Conservation (phyloP, 2,113 vertebrate species). For the Riparia riparia region DNA sequence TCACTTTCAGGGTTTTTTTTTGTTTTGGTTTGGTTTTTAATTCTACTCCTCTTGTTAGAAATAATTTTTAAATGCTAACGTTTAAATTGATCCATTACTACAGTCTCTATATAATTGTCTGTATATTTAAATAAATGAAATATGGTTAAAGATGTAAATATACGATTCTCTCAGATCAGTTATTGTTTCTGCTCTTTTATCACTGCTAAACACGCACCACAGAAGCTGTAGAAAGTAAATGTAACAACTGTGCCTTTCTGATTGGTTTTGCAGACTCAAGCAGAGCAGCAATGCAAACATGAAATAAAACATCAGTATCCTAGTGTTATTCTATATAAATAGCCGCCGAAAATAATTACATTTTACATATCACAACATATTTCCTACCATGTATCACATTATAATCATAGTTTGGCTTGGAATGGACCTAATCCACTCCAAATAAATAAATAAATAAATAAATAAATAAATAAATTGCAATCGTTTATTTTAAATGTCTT, state of each 20-base stretch:
- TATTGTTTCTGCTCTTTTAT: background rate
- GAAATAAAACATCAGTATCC: background rate
- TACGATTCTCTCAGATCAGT: background rate
- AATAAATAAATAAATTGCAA: background rate
- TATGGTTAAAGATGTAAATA: background rate
- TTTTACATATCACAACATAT: background rate
- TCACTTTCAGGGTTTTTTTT: background rate
- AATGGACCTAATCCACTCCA: background rate
- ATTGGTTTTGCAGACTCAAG: background rate
- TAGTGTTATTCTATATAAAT: background rate
- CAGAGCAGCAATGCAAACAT: background rate
- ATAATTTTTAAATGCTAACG: background rate
- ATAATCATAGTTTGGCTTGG: background rate
- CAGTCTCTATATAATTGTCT: background rate
- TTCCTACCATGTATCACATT: background rate
- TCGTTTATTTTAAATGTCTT: background rate
- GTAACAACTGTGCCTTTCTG: background rate
- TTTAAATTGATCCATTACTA: background rate
- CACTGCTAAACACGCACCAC: background rate
- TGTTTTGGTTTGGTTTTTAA: background rate
- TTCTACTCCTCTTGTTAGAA: background rate
- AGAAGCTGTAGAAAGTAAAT: background rate
- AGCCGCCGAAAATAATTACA: background rate
- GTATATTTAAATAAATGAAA: background rate
- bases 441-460: background rate